A percentile compares a stretch with the other conserved stretches of the same genome.
Conservation (phyloP, 2,113 vertebrate genomes). For the Saccopteryx bilineata region DNA sequence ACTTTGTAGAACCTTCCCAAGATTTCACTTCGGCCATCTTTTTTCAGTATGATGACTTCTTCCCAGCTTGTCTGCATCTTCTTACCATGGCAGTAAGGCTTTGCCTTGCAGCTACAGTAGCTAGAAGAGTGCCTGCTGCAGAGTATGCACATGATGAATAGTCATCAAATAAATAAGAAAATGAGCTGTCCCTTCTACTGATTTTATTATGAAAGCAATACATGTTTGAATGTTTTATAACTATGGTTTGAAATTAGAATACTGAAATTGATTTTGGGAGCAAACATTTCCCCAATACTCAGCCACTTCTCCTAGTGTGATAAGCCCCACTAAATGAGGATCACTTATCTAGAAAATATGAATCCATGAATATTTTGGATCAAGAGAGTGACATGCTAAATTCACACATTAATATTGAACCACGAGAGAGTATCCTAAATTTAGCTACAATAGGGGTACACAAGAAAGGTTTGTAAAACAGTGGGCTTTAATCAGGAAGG, state of each 20-base stretch:
- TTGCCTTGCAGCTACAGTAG: not conserved
- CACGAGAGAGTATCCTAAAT: not conserved
- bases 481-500: not conserved
- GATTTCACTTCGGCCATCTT: not conserved
- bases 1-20: not conserved
- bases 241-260: not conserved
- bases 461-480: not conserved
- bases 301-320: not conserved
- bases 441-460: not conserved
- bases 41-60: not conserved
- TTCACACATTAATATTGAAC: not conserved
- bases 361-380: not conserved
- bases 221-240: not conserved
- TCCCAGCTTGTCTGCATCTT: not conserved
- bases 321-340: not conserved
- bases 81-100: not conserved
- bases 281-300: not conserved
- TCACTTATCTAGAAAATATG: slow-evolving; percentile 15
- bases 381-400: not conserved
- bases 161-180: not conserved
- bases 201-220: not conserved
- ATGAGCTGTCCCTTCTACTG: not conserved
- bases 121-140: not conserved
- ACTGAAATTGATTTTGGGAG: not conserved
- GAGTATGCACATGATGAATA: not conserved